Conservation (phyloP, 2,113 vertebrate species). For the Chrysochloris asiatica region DNA sequence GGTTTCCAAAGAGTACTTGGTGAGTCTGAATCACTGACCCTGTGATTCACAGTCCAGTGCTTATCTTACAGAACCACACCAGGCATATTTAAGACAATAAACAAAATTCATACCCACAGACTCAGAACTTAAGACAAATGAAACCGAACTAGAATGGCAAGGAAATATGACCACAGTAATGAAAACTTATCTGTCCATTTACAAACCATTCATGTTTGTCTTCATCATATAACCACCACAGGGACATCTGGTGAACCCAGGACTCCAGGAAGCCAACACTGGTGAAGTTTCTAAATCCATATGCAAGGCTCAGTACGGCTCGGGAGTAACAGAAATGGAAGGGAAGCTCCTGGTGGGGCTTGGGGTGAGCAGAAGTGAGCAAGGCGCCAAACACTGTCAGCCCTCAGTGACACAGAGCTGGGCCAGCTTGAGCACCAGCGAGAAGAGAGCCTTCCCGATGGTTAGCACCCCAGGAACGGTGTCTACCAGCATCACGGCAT, state of each 20-base stretch:
- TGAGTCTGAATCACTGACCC: too few species aligned
- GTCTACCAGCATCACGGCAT: neutral
- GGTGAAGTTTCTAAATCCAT: neutral
- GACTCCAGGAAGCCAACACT: neutral
- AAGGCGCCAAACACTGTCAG: neutral
- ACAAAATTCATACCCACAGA: neutral
- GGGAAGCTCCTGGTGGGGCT: neutral
- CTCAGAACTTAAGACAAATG: neutral
- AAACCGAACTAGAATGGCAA: neutral
- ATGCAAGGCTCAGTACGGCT: neutral
- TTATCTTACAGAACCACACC: too few species aligned
- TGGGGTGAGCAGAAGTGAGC: neutral
- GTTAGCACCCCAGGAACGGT: rapidly evolving
- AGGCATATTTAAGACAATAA: neutral
- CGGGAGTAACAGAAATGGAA: neutral
- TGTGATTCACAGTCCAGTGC: too few species aligned
- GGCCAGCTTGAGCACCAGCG: neutral
- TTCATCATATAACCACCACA: neutral
- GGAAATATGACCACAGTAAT: neutral
- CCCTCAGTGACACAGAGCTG: neutral
- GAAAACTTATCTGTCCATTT: neutral
- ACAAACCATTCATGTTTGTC: neutral
- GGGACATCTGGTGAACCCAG: neutral
- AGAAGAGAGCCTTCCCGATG: neutral
- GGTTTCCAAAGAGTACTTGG: too few species aligned